Evolutionary conservation across 2,113 vertebrate species (phyloP), one percentile per base, ranked within the genome.

Genomic region (Clarias magur): DNA sequence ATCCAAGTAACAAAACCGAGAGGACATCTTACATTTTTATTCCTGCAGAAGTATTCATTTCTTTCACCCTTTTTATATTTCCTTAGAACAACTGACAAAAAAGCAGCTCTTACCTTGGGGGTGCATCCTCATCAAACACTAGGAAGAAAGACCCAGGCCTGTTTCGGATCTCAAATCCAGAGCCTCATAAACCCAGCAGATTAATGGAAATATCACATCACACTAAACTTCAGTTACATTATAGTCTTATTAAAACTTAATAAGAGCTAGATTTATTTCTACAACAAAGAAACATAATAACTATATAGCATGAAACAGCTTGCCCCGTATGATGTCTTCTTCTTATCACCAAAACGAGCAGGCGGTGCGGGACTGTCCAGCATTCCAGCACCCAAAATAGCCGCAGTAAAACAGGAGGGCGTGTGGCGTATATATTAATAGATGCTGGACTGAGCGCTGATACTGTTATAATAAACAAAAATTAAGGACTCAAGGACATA

Each of bases 401-500:
- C 54, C 9, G 1, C 85, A 62, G 85, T 62, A 75, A 75, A 72
- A 19, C 65, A 63, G 85, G 19, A 85, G 79, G 79, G 83, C 67
- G 83, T 86, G 89, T 65, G 67, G 38, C n/a, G 5, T 57, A 65
- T 92, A 92, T 92, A 92, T 92, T 92, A 90, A 90, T 92, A 92
- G 90, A 78, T 86, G 76, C 72, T 80, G 73, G 27, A 84, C 42
- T 67, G 88, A 87, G 83, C 59, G 57, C 84, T 82, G 53, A 90
- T 88, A 85, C 34, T 62, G 82, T 83, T 59, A 86, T 78, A 86
- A 57, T 73, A 54, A 25, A 27, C 11, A 53, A 62, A 59, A 65
- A 23, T 2, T 59, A 16, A 48, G 6, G n/a, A n/a, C 9, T 7
- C 4, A 72, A 19, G 12, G 21, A 57, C 17, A 23, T n/a, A 38